These are phyloP conservation scores for Heliconius sara DNA, from an alignment of 2,888 invertebrate species.

Conservation along the genomic window DNA sequence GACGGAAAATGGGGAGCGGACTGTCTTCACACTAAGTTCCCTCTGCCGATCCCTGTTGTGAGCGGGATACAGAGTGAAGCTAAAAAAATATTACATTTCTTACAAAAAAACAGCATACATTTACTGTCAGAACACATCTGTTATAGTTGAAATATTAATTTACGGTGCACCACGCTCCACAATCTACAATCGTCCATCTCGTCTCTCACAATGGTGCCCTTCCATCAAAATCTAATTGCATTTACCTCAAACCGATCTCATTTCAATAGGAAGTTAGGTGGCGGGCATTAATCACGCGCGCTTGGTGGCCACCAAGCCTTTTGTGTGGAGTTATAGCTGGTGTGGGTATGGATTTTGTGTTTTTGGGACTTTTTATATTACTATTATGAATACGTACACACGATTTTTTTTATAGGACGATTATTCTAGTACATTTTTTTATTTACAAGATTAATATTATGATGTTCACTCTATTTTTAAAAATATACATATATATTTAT, in stretches of 20 bases:
- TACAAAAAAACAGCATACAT: background rate
- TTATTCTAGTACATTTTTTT: too few species aligned
- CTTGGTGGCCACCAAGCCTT: slow-evolving; percentile 70
- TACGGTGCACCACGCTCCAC: slow-evolving; percentile 2
- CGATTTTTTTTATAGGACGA: too few species aligned
- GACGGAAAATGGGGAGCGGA: background rate
- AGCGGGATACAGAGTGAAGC: background rate
- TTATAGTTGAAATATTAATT: slow-evolving; percentile 17
- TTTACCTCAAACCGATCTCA: slow-evolving; percentile 51
- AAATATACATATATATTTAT: too few species aligned
- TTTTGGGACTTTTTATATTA: background rate
- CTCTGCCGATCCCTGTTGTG: background rate
- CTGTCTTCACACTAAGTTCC: background rate
- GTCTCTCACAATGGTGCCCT: slow-evolving; percentile 21
- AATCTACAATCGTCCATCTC: slow-evolving; percentile 16
- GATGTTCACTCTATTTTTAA: too few species aligned
- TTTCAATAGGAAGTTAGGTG: slow-evolving; percentile 57
- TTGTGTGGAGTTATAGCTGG: slow-evolving; percentile 65
- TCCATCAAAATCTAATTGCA: slow-evolving; percentile 37
- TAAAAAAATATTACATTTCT: background rate
- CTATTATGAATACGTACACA: background rate
- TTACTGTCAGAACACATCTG: background rate
- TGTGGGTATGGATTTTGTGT: background rate
- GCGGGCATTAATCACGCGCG: slow-evolving; percentile 68
- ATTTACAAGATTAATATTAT: too few species aligned